These are phyloP conservation scores for Catamblyrhynchus diadema DNA, from an alignment of 2,797 vertebrate species.

Conservation along the genomic window DNA sequence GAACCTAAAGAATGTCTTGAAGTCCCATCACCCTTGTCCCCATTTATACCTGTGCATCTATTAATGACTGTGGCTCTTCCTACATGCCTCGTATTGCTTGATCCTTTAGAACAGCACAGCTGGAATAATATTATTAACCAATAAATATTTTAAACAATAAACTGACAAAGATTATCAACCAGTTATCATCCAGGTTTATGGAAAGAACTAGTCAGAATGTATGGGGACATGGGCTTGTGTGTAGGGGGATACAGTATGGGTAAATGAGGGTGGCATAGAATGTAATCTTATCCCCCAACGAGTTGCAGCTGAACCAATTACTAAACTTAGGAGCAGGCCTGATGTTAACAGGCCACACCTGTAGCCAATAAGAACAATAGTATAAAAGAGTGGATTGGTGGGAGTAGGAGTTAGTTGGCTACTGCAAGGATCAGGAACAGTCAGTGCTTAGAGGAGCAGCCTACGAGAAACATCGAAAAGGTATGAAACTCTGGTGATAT, in stretches of 20 bases:
- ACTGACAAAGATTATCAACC: not conserved
- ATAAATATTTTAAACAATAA: not conserved
- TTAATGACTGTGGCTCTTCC: not conserved
- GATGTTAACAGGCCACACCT: too few relatives aligned
- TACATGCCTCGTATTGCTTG: not conserved
- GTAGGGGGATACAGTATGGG: too few relatives aligned
- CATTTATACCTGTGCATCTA: not conserved
- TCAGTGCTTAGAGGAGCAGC: too few relatives aligned
- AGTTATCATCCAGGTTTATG: not conserved
- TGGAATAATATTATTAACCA: not conserved
- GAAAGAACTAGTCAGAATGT: not conserved
- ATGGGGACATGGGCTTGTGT: not conserved
- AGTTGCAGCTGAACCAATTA: too few relatives aligned
- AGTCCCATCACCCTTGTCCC: not conserved
- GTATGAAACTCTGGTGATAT: accelerated
- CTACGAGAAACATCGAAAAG: accelerated
- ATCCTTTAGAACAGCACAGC: not conserved
- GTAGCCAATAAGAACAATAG: too few relatives aligned
- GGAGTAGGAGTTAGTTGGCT: too few relatives aligned
- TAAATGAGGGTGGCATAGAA: too few relatives aligned
- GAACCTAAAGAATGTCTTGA: not conserved
- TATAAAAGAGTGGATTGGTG: too few relatives aligned
- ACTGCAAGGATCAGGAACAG: too few relatives aligned
- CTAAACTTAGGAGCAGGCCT: too few relatives aligned
- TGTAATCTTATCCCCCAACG: too few relatives aligned